Conservation (phyloP, 2,888 invertebrate genomes). For the Orthosia incerta region DNA sequence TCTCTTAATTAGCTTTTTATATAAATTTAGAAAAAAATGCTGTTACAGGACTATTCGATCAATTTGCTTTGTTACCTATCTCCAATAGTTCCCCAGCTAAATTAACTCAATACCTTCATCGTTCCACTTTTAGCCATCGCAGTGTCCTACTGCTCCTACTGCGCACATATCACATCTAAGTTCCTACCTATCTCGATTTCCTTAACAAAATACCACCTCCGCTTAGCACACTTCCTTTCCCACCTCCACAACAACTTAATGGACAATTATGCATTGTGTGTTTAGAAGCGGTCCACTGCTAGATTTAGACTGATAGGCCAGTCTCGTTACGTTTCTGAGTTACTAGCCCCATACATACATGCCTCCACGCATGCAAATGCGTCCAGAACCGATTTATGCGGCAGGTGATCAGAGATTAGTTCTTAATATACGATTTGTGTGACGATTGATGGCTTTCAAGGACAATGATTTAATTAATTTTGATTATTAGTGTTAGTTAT, state of each 20-base stretch:
- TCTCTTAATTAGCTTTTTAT: no score
- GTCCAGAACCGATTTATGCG: constrained; percentile 63
- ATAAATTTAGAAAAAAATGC: no score
- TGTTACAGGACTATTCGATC: background rate
- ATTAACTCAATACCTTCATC: background rate
- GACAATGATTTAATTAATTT: constrained; percentile 57
- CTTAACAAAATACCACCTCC: constrained; percentile 34
- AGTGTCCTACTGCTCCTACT: rapidly evolving
- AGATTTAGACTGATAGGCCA: constrained; percentile 82
- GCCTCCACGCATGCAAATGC: constrained; percentile 72
- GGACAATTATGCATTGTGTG: constrained; percentile 84
- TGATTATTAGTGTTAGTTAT: constrained; percentile 42
- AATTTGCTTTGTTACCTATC: background rate
- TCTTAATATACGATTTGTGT: constrained; percentile 54
- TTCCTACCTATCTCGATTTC: no score
- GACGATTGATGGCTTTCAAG: constrained; percentile 42
- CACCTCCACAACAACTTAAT: constrained; percentile 70
- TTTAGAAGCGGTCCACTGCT: constrained; percentile 71
- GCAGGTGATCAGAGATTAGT: constrained; percentile 64
- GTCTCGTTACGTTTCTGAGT: constrained; percentile 74
- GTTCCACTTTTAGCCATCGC: background rate
- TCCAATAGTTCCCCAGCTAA: background rate
- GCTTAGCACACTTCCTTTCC: constrained; percentile 34
- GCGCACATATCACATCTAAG: rapidly evolving
- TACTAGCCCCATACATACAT: constrained; percentile 71